These are phyloP conservation scores for Drosophila pegasa DNA, from an alignment of 2,888 invertebrate genomes.

Conservation along the genomic window DNA sequence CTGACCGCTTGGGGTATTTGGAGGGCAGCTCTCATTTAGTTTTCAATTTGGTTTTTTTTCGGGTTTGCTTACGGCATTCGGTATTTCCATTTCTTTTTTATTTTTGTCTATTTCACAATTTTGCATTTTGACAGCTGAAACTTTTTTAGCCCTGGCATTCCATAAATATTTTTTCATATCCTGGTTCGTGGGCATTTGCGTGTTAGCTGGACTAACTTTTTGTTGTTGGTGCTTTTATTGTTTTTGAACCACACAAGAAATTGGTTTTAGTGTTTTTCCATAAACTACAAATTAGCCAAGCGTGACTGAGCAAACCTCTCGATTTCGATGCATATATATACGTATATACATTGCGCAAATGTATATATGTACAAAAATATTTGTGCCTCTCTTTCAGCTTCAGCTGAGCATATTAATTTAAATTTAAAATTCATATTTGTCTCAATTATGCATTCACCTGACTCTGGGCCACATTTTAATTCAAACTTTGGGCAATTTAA, in stretches of 20 bases:
- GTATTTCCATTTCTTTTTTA: slow-evolving; percentile 10
- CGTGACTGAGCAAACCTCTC: background rate
- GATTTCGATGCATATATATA: background rate
- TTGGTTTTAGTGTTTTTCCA: background rate
- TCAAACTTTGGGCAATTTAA: background rate
- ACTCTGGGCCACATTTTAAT: background rate
- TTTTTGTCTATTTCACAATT: slow-evolving; percentile 36
- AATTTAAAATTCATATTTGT: slow-evolving; percentile 22
- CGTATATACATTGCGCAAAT: background rate
- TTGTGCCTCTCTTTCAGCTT: background rate
- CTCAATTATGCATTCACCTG: background rate
- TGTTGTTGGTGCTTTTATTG: background rate
- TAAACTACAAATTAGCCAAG: background rate
- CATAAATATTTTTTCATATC: slow-evolving; percentile 43
- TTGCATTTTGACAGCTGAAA: slow-evolving; percentile 49
- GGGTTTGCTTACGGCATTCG: background rate
- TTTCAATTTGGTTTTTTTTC: slow-evolving; percentile 26
- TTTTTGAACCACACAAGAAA: background rate
- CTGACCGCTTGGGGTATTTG: slow-evolving; percentile 24
- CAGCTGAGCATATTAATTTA: background rate
- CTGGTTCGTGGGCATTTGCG: background rate
- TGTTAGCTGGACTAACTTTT: slow-evolving; percentile 11
- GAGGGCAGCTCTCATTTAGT: slow-evolving; percentile 35
- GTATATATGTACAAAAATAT: background rate
- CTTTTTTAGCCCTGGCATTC: slow-evolving; percentile 10